Evolutionary conservation across 2,113 vertebrate species (phyloP).

Genomic region (Montifringilla adamsi): DNA sequence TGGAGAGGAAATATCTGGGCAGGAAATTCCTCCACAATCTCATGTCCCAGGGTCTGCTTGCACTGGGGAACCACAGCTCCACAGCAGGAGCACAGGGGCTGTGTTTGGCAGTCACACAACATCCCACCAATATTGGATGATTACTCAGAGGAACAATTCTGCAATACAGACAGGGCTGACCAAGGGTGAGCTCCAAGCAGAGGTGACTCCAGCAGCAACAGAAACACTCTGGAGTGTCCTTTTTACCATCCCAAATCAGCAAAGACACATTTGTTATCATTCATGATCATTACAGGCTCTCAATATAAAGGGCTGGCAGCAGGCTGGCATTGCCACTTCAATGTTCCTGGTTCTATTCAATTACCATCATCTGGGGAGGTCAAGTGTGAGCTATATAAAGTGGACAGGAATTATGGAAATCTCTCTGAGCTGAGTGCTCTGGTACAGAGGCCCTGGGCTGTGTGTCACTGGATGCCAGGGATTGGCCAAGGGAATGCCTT

Average conservation of each 20-base stretch:
- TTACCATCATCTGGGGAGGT: slow-evolving; percentile 2
- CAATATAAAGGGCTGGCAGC: not conserved
- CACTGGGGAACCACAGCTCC: not conserved
- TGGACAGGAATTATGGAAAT: not conserved
- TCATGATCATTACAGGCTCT: not conserved
- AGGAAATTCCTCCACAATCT: not conserved
- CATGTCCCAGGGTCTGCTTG: not conserved
- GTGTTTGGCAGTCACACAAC: not conserved
- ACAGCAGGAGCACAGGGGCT: not conserved
- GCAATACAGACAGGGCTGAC: not conserved
- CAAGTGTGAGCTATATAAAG: not conserved
- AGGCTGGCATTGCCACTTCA: not conserved
- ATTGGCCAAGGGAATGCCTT: not conserved
- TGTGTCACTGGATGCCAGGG: not conserved
- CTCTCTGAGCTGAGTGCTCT: not conserved
- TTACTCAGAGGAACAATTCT: not conserved
- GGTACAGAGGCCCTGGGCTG: not conserved
- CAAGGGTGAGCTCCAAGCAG: not conserved
- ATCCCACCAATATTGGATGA: not conserved
- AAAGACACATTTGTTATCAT: not conserved
- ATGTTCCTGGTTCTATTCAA: not conserved
- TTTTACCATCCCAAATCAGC: not conserved
- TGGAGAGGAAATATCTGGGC: not conserved
- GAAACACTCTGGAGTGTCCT: not conserved
- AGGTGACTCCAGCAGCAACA: not conserved